Conservation (phyloP, 2,888 invertebrate species). For the Orthosia cruda region DNA sequence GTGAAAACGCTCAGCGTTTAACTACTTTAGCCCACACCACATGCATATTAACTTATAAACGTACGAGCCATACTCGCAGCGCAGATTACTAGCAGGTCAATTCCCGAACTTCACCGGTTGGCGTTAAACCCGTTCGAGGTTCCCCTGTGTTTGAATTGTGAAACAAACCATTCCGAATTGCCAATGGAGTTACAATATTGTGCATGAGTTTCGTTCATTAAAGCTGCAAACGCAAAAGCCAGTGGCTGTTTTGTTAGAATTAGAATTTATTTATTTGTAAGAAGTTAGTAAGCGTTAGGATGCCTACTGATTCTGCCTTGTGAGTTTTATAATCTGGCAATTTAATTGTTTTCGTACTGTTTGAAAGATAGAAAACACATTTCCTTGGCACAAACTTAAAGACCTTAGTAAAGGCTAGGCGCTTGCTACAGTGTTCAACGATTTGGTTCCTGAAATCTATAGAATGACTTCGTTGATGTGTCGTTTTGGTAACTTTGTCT, state of each 20-base stretch:
- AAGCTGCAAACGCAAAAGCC: slow-evolving; percentile 20
- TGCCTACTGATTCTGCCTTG: not conserved
- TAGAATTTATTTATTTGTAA: no score
- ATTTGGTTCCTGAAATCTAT: not conserved
- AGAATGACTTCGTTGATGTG: not conserved
- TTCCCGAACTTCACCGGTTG: slow-evolving; percentile 30
- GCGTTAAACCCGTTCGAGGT: slow-evolving; percentile 16
- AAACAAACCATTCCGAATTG: slow-evolving; percentile 39
- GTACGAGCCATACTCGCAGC: not conserved
- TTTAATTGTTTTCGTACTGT: not conserved
- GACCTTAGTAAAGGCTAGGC: no score
- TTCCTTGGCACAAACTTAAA: no score
- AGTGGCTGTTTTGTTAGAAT: slow-evolving; percentile 7
- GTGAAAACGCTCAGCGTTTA: not conserved
- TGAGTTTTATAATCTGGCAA: not conserved
- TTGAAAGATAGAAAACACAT: no score
- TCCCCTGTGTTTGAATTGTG: slow-evolving; percentile 39
- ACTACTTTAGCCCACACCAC: not conserved
- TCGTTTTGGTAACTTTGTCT: not conserved
- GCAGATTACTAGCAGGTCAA: slow-evolving; percentile 39
- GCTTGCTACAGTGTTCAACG: no score
- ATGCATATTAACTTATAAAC: slow-evolving; percentile 12
- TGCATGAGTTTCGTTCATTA: slow-evolving; percentile 39
- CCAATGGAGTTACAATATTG: slow-evolving; percentile 37
- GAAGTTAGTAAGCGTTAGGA: not conserved